Conservation (phyloP, 30 jellyfish, hydroid and myxozoan species). For the Catostylus mosaicus region DNA sequence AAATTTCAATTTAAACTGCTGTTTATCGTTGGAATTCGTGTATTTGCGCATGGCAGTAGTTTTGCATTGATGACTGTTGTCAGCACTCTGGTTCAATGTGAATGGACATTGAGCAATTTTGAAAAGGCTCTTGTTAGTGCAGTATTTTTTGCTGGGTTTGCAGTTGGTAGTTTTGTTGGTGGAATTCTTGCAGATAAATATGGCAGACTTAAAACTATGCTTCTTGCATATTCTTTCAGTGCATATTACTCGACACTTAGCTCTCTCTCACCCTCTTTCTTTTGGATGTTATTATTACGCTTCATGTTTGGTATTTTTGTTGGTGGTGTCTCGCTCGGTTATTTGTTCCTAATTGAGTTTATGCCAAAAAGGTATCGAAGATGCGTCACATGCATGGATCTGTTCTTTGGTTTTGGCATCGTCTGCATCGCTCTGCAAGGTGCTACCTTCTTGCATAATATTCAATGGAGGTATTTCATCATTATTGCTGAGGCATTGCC, state of each 20-base stretch:
- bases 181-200: conserved; percentile 68
- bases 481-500: conserved; percentile 72
- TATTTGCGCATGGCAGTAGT: conserved; percentile 72
- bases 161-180: conserved; percentile 63
- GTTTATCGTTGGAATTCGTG: conserved; percentile 64
- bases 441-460: conserved; percentile 55
- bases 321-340: conserved; percentile 73
- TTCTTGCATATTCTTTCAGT: conserved; percentile 63
- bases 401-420: conserved; percentile 70
- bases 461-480: conserved; percentile 65
- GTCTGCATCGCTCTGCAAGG: conserved; percentile 75
- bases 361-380: conserved; percentile 74
- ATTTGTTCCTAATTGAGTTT: conserved; percentile 63
- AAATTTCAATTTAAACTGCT: conserved; percentile 60
- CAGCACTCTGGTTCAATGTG: conserved; percentile 61
- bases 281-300: conserved; percentile 59
- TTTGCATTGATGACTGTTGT: conserved; percentile 71
- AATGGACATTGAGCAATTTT: conserved; percentile 62
- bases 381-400: conserved; percentile 67
- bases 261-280: conserved; percentile 61
- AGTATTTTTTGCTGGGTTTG: conserved; percentile 67
- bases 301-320: conserved; percentile 69
- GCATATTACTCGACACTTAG: conserved; percentile 58
- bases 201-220: conserved; percentile 64
- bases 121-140: conserved; percentile 67